Evolutionary conservation across 1,140 invertebrate species (phyloP), one percentile per base, ranked within the genome.

Genomic region (Pseudobourletiella spinata): DNA sequence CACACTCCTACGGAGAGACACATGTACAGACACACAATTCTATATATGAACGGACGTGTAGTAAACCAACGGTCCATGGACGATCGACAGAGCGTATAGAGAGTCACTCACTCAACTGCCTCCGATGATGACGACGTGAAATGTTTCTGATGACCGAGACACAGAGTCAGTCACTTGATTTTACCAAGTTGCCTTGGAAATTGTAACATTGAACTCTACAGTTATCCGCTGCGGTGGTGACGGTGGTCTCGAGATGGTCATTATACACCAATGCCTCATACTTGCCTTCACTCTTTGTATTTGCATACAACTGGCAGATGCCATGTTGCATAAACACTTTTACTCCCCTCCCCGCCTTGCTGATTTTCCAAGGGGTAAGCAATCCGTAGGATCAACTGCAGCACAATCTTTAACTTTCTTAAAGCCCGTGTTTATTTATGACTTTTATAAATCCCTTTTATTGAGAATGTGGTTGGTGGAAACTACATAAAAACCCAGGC

Each of bases 71-170:
- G 52, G 52, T 55, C 52, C 61, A 63, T 63, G 61, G 61, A 63
- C 28, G 61, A 56, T 58, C 46, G 61, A 63, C 61, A 63, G 61
- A 63, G 61, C 61, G 56, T 57, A 55, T 55, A 55, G n/a, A n/a
- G n/a, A n/a, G 52, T 55, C 52, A 55, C 52, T 55, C 29, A 55
- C 52, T 55, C 52, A 55, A 55, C 32, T 55, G 16, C n/a, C 52
- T 39, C 52, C 22, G 52, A 55, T 55, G 29, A 55, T 55, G 52
- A 55, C 52, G 52, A 55, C 39, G 52, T 55, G 52, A 55, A 55
- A 55, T 55, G 29, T 18, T 54, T 54, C 25, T 55, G 32, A 55
- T 55, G 52, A 55, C 52, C 52, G 52, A 55, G 52, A 55, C 11
- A 55, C 52, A 35, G 18, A 32, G 24, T 24, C 48, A 25, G 20